Evolutionary conservation across 2,888 invertebrate species (phyloP).

Genomic region (Serripes groenlandicus): DNA sequence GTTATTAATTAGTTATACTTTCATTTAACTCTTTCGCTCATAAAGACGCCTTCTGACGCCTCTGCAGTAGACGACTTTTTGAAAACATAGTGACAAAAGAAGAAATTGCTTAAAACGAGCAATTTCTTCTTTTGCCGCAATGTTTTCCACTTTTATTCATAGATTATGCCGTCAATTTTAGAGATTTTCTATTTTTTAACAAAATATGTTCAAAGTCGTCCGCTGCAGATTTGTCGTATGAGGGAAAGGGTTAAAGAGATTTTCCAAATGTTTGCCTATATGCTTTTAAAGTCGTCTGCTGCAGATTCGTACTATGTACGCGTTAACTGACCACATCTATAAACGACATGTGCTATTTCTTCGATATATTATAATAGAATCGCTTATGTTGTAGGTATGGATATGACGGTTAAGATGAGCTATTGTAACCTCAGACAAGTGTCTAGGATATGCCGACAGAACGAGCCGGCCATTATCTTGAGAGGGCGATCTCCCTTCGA

Average conservation of each 20-base stretch:
- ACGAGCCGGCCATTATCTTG: constrained; percentile 43
- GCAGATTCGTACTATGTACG: no score
- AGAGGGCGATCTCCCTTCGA: constrained; percentile 56
- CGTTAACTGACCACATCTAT: no score
- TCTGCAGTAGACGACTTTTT: not conserved
- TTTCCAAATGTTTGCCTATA: no score
- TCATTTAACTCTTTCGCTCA: not conserved
- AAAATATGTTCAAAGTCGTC: not conserved
- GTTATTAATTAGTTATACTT: not conserved
- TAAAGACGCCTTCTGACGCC: not conserved
- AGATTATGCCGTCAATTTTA: not conserved
- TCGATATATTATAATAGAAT: no score
- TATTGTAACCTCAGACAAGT: constrained; percentile 54
- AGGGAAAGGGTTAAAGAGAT: constrained; percentile 1
- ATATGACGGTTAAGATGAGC: constrained; percentile 61
- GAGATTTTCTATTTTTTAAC: not conserved
- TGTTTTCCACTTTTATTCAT: not conserved
- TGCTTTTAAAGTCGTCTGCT: no score
- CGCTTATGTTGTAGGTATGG: constrained; percentile 37
- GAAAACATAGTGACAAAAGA: not conserved
- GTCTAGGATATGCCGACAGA: constrained; percentile 38
- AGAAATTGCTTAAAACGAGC: not conserved
- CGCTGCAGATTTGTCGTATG: not conserved
- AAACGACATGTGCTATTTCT: no score
- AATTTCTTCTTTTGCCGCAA: not conserved